These are phyloP conservation scores for Neotoxoptera formosana DNA, from an alignment of 1,140 invertebrate genomes.

Conservation along the genomic window DNA sequence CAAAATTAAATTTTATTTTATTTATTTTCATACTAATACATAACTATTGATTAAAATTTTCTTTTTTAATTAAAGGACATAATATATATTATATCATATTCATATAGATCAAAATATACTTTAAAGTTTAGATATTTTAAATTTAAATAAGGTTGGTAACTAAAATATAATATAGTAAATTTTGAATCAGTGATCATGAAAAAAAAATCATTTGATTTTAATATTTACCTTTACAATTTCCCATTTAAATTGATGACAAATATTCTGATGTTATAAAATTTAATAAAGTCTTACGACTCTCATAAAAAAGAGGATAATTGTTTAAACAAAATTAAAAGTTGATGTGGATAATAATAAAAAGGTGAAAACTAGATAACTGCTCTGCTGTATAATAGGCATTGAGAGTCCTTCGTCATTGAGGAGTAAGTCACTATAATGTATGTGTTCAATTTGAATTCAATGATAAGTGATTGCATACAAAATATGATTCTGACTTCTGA, in stretches of 20 bases:
- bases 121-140: not conserved
- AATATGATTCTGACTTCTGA: too few species aligned
- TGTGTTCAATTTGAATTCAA: too few species aligned
- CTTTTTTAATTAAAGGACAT: not conserved
- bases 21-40: not conserved
- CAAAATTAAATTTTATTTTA: not conserved
- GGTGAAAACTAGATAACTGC: too few species aligned
- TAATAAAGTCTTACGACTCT: not conserved
- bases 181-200: not conserved
- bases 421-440: too few species aligned
- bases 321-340: not conserved
- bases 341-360: too few species aligned
- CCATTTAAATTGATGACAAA: not conserved
- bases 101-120: too few species aligned
- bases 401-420: too few species aligned
- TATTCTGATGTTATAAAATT: not conserved
- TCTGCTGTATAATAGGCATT: too few species aligned
- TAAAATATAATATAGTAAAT: not conserved
- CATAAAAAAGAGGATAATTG: not conserved
- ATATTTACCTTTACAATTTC: not conserved
- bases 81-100: too few species aligned
- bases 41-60: not conserved
- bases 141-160: not conserved
- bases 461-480: too few species aligned
- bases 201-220: not conserved